phyloP scores from a whole-genome alignment of 2,888 invertebrate genomes.

The Amphipyra berbera region DNA sequence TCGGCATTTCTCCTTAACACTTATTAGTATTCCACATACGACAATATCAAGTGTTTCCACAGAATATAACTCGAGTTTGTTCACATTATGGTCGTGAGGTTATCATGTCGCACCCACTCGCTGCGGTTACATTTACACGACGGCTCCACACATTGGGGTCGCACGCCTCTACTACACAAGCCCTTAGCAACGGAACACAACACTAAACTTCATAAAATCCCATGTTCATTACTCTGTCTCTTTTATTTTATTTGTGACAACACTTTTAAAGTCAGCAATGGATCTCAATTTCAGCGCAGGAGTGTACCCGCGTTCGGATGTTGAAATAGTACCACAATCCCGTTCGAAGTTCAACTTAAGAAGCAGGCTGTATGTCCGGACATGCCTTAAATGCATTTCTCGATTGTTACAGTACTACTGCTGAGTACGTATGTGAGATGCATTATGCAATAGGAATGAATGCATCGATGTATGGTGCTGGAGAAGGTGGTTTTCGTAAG shows the following conservation, averaged over 20 bases:
- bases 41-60: constrained; percentile 41
- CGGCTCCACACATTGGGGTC: constrained; percentile 43
- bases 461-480: constrained; percentile 19
- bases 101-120: constrained; percentile 59
- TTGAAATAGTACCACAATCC: constrained; percentile 26
- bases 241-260: not conserved
- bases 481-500: constrained; percentile 36
- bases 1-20: constrained; percentile 18
- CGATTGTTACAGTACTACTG: constrained; percentile 38
- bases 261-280: constrained; percentile 40
- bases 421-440: constrained; percentile 13
- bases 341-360: constrained; percentile 31
- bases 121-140: constrained; percentile 61
- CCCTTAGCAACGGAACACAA: constrained; percentile 5
- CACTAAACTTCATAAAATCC: not conserved
- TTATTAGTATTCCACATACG: constrained; percentile 55
- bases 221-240: constrained; percentile 42
- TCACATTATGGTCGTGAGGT: constrained; percentile 46
- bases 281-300: constrained; percentile 18
- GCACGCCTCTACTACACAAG: constrained; percentile 22
- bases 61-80: constrained; percentile 43
- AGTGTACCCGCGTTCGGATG: constrained; percentile 4
- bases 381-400: constrained; percentile 63
- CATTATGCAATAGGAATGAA: not conserved
- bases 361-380: constrained; percentile 60